A percentile compares a stretch with the other conserved stretches of the same genome.
Conservation (phyloP, 2,888 invertebrate genomes). For the Apoderus coryli region DNA sequence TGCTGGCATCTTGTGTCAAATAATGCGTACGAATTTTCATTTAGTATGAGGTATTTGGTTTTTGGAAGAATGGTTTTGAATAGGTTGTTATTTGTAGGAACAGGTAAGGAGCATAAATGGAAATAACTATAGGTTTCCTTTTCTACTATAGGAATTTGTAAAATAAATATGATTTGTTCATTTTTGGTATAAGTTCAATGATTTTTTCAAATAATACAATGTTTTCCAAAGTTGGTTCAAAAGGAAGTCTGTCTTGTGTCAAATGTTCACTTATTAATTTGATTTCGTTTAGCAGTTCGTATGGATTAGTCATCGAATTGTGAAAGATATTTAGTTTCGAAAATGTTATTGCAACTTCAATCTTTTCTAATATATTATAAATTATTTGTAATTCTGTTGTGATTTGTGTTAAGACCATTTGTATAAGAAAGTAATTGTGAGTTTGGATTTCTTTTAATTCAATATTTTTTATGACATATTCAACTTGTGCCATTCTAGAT, state of each 20-base stretch:
- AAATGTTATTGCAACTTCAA: conserved; percentile 6
- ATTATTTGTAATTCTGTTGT: background rate
- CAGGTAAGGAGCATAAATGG: conserved; percentile 10
- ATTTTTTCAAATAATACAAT: conserved; percentile 13
- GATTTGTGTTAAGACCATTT: background rate
- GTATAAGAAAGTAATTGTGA: no score
- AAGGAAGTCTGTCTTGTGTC: conserved; percentile 10
- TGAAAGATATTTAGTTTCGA: no score
- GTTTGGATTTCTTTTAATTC: no score
- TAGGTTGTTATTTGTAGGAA: conserved; percentile 3
- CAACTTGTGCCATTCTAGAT: no score
- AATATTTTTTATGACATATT: no score
- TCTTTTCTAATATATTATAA: conserved; percentile 4
- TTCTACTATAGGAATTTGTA: conserved; percentile 13
- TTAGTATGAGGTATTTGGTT: no score
- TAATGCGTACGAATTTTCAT: no score
- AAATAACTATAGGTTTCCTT: conserved; percentile 12
- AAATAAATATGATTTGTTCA: conserved; percentile 11
- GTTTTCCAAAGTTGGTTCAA: conserved; percentile 12
- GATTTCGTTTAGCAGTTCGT: conserved; percentile 8
- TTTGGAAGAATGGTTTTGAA: no score
- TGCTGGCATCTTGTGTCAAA: conserved; percentile 5
- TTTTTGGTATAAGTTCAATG: conserved; percentile 13
- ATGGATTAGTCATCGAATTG: no score
- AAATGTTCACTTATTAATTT: conserved; percentile 9